phyloP scores from a whole-genome alignment of 2,888 invertebrate genomes.

The Stenodema calcarata region DNA sequence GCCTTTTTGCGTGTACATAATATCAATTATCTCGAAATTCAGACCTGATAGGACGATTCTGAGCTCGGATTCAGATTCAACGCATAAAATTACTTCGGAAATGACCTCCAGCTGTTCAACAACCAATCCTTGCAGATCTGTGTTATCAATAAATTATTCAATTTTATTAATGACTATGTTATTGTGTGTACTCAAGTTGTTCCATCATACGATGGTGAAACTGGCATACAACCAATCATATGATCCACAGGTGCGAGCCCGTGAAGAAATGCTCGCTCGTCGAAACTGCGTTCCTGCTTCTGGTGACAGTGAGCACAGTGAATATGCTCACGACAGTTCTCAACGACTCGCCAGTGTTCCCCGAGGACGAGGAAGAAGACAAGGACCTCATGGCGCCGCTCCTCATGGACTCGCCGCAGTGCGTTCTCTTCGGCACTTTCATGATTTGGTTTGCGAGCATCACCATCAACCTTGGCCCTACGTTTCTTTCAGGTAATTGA shows the following conservation, averaged over 20 bases:
- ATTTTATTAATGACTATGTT: too few relatives aligned
- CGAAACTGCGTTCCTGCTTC: slow-evolving; percentile 84
- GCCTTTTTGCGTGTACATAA: too few relatives aligned
- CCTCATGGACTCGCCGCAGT: slow-evolving; percentile 86
- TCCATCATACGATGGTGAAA: too few relatives aligned
- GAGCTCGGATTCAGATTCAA: too few relatives aligned
- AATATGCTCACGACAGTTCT: slow-evolving; percentile 87
- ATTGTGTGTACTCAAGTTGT: too few relatives aligned
- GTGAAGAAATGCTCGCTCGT: slow-evolving; percentile 86
- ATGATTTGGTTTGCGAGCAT: slow-evolving; percentile 94
- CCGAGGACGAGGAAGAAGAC: slow-evolving; percentile 74
- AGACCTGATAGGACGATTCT: too few relatives aligned
- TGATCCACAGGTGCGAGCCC: slow-evolving; percentile 75
- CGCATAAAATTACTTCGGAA: too few relatives aligned
- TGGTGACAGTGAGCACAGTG: slow-evolving; percentile 89
- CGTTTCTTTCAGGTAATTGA: slow-evolving; percentile 67
- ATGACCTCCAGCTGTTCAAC: too few relatives aligned
- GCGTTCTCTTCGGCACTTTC: slow-evolving; percentile 87
- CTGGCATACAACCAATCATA: too few relatives aligned
- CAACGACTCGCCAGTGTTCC: slow-evolving; percentile 85
- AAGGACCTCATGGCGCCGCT: slow-evolving; percentile 75
- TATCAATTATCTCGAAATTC: too few relatives aligned
- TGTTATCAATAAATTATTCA: too few relatives aligned
- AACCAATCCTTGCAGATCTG: too few relatives aligned
- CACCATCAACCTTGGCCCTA: slow-evolving; percentile 88